A percentile compares a stretch with the other conserved stretches of the same genome.
Conservation (phyloP, 2,113 vertebrate species). For the Pitta sordida region DNA sequence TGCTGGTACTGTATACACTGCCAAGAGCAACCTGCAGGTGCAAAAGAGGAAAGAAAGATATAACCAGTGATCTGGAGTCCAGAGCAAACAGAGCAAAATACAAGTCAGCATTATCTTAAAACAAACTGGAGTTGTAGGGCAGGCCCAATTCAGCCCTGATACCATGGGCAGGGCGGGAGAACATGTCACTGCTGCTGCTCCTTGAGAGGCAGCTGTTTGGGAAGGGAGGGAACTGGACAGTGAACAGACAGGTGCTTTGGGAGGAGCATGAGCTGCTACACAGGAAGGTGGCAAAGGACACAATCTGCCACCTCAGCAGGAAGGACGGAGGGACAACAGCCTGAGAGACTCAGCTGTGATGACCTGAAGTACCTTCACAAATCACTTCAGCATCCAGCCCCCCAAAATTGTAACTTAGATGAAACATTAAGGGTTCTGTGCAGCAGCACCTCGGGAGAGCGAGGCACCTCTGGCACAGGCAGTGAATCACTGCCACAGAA, state of each 20-base stretch:
- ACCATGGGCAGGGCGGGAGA: not conserved
- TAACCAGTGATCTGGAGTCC: not conserved
- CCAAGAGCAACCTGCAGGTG: not conserved
- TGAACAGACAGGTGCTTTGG: not conserved
- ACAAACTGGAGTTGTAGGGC: not conserved
- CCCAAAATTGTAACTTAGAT: not conserved
- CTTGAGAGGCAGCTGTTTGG: not conserved
- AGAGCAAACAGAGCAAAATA: not conserved
- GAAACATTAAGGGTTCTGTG: not conserved
- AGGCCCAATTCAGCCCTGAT: not conserved
- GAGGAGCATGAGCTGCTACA: not conserved
- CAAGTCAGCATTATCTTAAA: not conserved
- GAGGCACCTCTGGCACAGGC: not conserved
- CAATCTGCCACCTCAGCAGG: not conserved
- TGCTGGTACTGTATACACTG: not conserved
- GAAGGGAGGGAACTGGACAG: not conserved
- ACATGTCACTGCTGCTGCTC: not conserved
- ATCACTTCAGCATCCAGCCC: not conserved
- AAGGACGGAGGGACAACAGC: not conserved
- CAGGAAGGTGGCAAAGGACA: not conserved
- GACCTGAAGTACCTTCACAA: not conserved
- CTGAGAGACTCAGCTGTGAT: not conserved
- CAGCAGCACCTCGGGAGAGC: not conserved
- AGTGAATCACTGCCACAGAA: not conserved
- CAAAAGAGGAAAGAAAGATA: conserved; percentile 22